These are phyloP conservation scores for Synodontis membranacea DNA, from an alignment of 2,113 vertebrate genomes.

Conservation along the genomic window DNA sequence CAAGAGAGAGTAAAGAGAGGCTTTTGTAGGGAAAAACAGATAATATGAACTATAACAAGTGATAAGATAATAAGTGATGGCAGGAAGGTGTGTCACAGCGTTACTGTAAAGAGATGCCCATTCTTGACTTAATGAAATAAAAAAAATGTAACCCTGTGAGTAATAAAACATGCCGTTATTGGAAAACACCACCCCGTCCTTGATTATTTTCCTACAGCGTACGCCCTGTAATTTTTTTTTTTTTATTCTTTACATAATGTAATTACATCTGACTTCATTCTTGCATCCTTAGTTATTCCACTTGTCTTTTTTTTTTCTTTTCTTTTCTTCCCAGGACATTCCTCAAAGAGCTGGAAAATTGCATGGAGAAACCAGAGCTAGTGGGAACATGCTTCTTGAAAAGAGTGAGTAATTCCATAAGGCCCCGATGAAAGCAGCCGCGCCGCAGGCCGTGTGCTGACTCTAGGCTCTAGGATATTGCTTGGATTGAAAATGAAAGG, in stretches of 20 bases:
- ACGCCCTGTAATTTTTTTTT: background rate
- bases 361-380: constrained; percentile 85
- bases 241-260: background rate
- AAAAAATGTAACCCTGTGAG: background rate
- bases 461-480: constrained; percentile 18
- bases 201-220: background rate
- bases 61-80: too few species aligned
- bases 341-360: constrained; percentile 89
- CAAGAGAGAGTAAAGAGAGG: too few species aligned
- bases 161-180: constrained; percentile 1
- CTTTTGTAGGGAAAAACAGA: too few species aligned
- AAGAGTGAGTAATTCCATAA: constrained; percentile 77
- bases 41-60: accelerated
- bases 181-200: background rate
- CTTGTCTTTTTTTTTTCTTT: background rate
- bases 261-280: background rate
- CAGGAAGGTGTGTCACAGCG: background rate
- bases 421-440: constrained; percentile 2
- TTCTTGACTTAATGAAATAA: background rate
- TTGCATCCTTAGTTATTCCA: background rate
- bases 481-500: constrained; percentile 27
- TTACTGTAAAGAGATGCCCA: background rate
- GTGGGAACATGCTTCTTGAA: constrained; percentile 91
- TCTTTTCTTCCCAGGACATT: constrained; percentile 77
- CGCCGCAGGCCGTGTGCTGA: constrained; percentile 12